phyloP scores from a whole-genome alignment of 2,797 vertebrate species.

The Rhinophrynus dorsalis region DNA sequence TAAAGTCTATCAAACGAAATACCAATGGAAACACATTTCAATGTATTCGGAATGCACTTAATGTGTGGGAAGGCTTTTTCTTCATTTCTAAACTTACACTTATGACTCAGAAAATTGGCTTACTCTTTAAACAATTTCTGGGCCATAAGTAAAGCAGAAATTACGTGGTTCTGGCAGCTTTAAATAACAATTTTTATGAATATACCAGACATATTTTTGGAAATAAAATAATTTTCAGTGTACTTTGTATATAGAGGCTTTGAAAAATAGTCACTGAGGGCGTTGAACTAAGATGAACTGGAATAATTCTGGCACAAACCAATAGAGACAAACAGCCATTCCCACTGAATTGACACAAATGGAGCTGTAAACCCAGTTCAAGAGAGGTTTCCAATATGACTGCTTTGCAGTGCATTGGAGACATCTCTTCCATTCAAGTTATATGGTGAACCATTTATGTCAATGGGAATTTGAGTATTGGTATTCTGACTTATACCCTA shows the following conservation, averaged over 20 bases:
- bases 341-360: too few relatives aligned
- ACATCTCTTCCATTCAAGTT: too few relatives aligned
- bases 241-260: background rate
- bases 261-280: background rate
- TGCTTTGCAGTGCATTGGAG: too few relatives aligned
- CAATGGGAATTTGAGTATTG: too few relatives aligned
- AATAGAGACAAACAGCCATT: too few relatives aligned
- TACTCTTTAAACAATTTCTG: slow-evolving; percentile 7
- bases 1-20: slow-evolving; percentile 6
- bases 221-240: background rate
- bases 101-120: slow-evolving; percentile 37
- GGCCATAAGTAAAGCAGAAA: slow-evolving; percentile 32
- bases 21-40: slow-evolving; percentile 28
- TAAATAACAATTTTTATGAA: slow-evolving; percentile 32
- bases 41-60: slow-evolving; percentile 14
- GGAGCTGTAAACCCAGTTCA: too few relatives aligned
- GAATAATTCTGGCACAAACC: too few relatives aligned
- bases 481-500: too few relatives aligned
- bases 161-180: slow-evolving; percentile 21
- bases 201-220: slow-evolving; percentile 8
- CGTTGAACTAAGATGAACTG: too few relatives aligned
- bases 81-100: slow-evolving; percentile 38
- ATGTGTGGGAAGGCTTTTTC: slow-evolving; percentile 32
- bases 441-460: too few relatives aligned
- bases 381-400: too few relatives aligned